phyloP scores from a whole-genome alignment of 2,888 invertebrate species.

The Saturnia japonica region DNA sequence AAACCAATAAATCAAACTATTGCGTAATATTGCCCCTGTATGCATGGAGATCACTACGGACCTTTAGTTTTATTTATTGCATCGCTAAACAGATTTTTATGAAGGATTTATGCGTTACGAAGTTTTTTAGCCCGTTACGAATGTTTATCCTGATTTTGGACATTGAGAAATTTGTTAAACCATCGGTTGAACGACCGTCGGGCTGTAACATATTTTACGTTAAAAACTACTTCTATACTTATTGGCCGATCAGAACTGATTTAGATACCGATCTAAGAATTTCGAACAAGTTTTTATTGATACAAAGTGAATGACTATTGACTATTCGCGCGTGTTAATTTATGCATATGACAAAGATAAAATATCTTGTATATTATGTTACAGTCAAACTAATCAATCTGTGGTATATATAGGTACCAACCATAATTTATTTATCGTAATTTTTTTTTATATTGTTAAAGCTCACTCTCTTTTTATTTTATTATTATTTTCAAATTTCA shows the following conservation, averaged over 20 bases:
- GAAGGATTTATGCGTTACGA: conserved; percentile 58
- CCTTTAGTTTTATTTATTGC: conserved; percentile 73
- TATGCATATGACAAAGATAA: conserved; percentile 4
- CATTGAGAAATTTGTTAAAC: conserved; percentile 34
- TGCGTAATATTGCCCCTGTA: conserved; percentile 75
- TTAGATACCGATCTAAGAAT: conserved; percentile 11
- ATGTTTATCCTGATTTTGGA: conserved; percentile 41
- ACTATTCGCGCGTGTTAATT: conserved; percentile 12
- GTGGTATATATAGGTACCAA: not conserved
- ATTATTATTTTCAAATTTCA: no score
- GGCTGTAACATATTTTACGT: conserved; percentile 23
- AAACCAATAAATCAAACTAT: conserved; percentile 79
- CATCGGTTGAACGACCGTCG: conserved; percentile 33
- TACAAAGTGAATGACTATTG: not conserved
- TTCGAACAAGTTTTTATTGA: conserved; percentile 5
- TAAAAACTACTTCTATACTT: conserved; percentile 5
- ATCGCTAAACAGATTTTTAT: conserved; percentile 70
- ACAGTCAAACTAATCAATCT: not conserved
- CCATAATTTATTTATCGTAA: not conserved
- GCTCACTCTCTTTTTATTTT: no score
- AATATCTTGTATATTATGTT: not conserved
- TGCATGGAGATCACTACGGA: conserved; percentile 68
- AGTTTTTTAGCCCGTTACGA: conserved; percentile 43
- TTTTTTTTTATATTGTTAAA: no score
- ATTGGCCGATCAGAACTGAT: not conserved